A percentile compares a stretch with the other conserved stretches of the same genome.
phyloP scores from a whole-genome alignment of 64 coral and sea anemone genomes.

The Stylophora pistillata region DNA sequence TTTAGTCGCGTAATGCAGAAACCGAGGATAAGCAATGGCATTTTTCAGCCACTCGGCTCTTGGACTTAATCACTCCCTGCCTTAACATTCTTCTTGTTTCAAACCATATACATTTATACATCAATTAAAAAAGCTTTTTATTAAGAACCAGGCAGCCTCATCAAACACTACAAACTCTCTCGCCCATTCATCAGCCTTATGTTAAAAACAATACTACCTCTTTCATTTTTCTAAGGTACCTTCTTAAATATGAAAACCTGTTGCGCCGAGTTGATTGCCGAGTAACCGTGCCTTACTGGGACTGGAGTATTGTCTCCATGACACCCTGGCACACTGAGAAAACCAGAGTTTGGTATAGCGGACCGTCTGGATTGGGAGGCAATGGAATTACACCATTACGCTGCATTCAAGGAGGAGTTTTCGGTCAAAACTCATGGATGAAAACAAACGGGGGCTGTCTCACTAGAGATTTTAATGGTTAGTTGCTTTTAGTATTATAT shows the following conservation, averaged over 20 bases:
- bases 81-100: too few relatives aligned
- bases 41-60: too few relatives aligned
- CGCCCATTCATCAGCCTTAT: background rate
- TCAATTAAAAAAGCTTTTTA: too few relatives aligned
- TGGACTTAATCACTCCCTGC: too few relatives aligned
- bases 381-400: background rate
- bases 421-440: background rate
- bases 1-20: too few relatives aligned
- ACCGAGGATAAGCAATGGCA: too few relatives aligned
- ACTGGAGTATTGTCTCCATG: slow-evolving; percentile 21
- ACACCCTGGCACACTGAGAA: background rate
- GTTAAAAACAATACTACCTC: background rate
- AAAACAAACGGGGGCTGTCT: background rate
- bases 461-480: background rate
- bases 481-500: background rate
- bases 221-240: background rate
- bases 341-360: background rate
- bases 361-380: slow-evolving; percentile 9
- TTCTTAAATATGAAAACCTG: slow-evolving; percentile 34
- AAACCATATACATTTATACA: too few relatives aligned
- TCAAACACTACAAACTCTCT: too few relatives aligned
- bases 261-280: slow-evolving; percentile 28
- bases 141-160: too few relatives aligned
- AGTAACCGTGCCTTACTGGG: slow-evolving; percentile 47
- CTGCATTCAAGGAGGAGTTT: background rate